Evolutionary conservation across 1,140 invertebrate genomes (phyloP).

Genomic region (Calephelis nemesis): DNA sequence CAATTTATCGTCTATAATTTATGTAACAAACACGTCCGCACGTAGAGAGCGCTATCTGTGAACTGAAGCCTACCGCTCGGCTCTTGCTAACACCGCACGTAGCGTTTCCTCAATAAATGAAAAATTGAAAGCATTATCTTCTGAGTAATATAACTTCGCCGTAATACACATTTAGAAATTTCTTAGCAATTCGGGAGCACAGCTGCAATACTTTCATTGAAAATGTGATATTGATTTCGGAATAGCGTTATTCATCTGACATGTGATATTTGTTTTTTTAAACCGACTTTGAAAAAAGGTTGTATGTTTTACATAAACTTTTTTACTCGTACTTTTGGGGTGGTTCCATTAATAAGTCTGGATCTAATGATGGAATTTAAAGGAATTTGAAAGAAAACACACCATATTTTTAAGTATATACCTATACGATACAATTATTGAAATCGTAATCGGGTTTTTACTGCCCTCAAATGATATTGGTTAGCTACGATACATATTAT

Average conservation of each 20-base stretch:
- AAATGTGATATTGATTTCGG: background rate
- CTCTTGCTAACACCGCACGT: slow-evolving; percentile 22
- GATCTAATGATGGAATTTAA: too few relatives aligned
- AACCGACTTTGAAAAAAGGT: too few relatives aligned
- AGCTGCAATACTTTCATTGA: background rate
- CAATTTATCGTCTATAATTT: background rate
- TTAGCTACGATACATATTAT: too few relatives aligned
- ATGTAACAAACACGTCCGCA: slow-evolving; percentile 39
- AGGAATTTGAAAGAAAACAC: too few relatives aligned
- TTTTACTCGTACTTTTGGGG: too few relatives aligned
- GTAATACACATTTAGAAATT: slow-evolving; percentile 2
- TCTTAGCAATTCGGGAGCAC: background rate
- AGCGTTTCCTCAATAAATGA: slow-evolving; percentile 1
- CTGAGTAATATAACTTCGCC: background rate
- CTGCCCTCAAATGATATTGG: too few relatives aligned
- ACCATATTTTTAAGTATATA: too few relatives aligned
- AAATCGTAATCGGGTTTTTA: too few relatives aligned
- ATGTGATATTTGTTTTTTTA: too few relatives aligned
- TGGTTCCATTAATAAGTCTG: too few relatives aligned
- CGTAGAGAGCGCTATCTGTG: slow-evolving; percentile 53
- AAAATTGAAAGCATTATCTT: slow-evolving; percentile 10
- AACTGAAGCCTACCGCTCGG: slow-evolving; percentile 50
- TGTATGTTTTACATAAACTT: too few relatives aligned
- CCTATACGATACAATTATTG: too few relatives aligned
- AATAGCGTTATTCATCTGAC: background rate